A percentile compares a stretch with the other conserved stretches of the same genome.
phyloP scores from a whole-genome alignment of 1,140 invertebrate species.

The Muscidifurax raptorellus region DNA sequence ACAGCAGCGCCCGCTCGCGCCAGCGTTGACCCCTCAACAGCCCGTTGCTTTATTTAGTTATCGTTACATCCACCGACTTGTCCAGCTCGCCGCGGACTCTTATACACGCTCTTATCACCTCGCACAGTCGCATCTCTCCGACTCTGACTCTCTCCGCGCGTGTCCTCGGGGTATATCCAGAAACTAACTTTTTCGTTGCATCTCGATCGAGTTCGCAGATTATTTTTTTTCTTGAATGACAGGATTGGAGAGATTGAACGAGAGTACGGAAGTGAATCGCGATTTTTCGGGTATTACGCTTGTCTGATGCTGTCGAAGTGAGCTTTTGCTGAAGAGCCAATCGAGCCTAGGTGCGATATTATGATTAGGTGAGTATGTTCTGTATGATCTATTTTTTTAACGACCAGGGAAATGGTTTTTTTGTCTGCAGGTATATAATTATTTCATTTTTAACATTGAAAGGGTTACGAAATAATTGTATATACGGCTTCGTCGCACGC shows the following conservation, averaged over 20 bases:
- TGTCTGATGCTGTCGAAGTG: constrained; percentile 53
- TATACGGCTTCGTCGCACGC: no score
- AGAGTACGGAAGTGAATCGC: neutral
- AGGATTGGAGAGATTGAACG: neutral
- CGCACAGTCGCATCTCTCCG: neutral
- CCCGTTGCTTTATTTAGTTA: constrained; percentile 46
- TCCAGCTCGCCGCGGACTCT: constrained; percentile 34
- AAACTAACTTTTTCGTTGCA: no score
- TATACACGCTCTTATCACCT: neutral
- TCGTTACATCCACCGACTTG: constrained; percentile 37
- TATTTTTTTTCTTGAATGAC: neutral
- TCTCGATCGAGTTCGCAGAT: no score
- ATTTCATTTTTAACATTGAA: neutral
- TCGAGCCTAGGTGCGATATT: constrained; percentile 65
- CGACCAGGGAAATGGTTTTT: neutral
- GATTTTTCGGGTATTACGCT: neutral
- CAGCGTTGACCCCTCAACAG: constrained; percentile 35
- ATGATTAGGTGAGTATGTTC: constrained; percentile 74
- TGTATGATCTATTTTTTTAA: neutral
- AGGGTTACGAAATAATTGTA: no score
- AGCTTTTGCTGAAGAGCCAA: constrained; percentile 59
- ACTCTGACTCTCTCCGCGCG: no score
- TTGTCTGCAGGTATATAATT: neutral
- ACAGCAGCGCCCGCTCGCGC: constrained; percentile 50
- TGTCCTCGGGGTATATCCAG: no score